phyloP scores from a whole-genome alignment of 1,140 invertebrate genomes.

The Ceratoteleas bidentatus region DNA sequence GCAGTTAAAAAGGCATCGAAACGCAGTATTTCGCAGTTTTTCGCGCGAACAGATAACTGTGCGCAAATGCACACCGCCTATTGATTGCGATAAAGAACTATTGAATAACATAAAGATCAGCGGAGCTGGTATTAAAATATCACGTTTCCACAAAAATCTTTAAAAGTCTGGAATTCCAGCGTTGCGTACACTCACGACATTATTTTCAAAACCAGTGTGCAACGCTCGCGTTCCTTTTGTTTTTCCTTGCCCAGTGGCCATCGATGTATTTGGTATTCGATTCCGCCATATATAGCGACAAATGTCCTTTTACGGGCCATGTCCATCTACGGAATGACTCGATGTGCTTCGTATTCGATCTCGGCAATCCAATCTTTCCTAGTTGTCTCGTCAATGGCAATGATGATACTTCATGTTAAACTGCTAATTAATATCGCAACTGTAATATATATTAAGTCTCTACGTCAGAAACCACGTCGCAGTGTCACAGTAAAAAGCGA shows the following conservation, averaged over 20 bases:
- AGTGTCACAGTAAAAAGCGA: neutral
- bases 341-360: slow-evolving; percentile 63
- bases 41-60: slow-evolving; percentile 25
- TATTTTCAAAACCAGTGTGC: slow-evolving; percentile 68
- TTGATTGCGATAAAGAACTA: slow-evolving; percentile 42
- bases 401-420: slow-evolving; percentile 52
- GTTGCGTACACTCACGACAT: slow-evolving; percentile 58
- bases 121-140: slow-evolving; percentile 37
- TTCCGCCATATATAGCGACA: slow-evolving; percentile 76
- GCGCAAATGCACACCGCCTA: slow-evolving; percentile 10
- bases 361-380: slow-evolving; percentile 72
- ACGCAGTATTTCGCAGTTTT: slow-evolving; percentile 19
- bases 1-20: slow-evolving; percentile 38
- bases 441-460: slow-evolving; percentile 8
- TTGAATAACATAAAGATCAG: slow-evolving; percentile 17
- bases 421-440: slow-evolving; percentile 68
- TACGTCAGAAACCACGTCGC: neutral
- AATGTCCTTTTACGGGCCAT: slow-evolving; percentile 74
- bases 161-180: slow-evolving; percentile 46
- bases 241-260: slow-evolving; percentile 71
- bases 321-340: slow-evolving; percentile 70
- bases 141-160: slow-evolving; percentile 10
- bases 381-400: slow-evolving; percentile 66
- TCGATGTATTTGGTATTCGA: slow-evolving; percentile 76
- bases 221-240: slow-evolving; percentile 71